A percentile compares a stretch with the other conserved stretches of the same genome.
These are phyloP conservation scores for Stomorhina lunata DNA, from an alignment of 2,888 invertebrate species.

Conservation along the genomic window DNA sequence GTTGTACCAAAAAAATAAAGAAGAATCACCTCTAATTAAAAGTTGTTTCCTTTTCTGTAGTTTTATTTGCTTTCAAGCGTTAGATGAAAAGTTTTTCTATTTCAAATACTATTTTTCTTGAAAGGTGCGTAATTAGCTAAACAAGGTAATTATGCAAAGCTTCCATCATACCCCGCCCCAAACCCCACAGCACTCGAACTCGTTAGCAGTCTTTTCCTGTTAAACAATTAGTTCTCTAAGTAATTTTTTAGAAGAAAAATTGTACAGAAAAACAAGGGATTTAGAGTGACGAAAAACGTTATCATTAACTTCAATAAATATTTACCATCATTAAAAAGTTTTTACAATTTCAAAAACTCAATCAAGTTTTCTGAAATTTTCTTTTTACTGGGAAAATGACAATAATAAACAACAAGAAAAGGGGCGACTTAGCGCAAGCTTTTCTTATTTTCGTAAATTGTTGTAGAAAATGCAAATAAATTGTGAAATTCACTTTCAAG, in stretches of 20 bases:
- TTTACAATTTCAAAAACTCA: conserved; percentile 37
- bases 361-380: conserved; percentile 19
- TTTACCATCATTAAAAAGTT: conserved; percentile 61
- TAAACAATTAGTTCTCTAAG: conserved; percentile 28
- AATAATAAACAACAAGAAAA: not conserved
- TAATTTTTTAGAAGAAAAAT: not conserved
- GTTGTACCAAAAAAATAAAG: not conserved
- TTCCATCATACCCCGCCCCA: not conserved
- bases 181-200: not conserved
- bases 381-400: not conserved
- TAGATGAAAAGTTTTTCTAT: not conserved
- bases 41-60: conserved; percentile 1
- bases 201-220: not conserved
- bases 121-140: conserved; percentile 63
- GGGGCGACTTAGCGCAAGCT: not conserved
- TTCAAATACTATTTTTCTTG: not conserved
- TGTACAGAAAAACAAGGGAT: conserved; percentile 14
- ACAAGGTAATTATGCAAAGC: conserved; percentile 53
- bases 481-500: not conserved
- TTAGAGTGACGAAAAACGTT: conserved; percentile 17
- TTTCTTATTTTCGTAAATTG: not conserved
- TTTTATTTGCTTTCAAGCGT: not conserved
- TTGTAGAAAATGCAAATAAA: not conserved
- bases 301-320: conserved; percentile 56
- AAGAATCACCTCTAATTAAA: conserved; percentile 27